Evolutionary conservation across 1,140 invertebrate species (phyloP).

Genomic region (roundworm (Caenorhabditis elegans)): DNA sequence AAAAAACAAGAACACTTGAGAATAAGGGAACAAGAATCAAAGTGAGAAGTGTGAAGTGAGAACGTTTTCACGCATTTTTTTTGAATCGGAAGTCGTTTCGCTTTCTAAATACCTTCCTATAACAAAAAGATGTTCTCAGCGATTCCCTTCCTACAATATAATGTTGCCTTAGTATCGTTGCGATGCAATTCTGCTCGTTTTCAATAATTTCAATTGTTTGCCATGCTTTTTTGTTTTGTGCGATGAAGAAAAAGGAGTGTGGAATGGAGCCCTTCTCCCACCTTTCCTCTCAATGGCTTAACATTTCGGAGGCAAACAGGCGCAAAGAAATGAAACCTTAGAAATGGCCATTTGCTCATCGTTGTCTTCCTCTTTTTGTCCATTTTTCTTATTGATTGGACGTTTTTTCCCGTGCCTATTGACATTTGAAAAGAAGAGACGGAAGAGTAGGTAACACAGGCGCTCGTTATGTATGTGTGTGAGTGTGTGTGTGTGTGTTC

Average conservation of each 20-base stretch:
- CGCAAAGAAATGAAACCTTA: slow-evolving; percentile 16
- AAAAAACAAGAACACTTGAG: neutral
- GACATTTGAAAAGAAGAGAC: neutral
- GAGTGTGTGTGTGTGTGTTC: too few species aligned
- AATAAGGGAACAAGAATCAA: too few species aligned
- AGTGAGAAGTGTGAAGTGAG: too few species aligned
- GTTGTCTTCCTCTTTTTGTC: neutral
- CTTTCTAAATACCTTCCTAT: too few species aligned
- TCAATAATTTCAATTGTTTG: slow-evolving; percentile 34
- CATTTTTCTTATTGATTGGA: slow-evolving; percentile 3
- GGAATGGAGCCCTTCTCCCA: neutral
- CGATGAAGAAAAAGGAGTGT: neutral
- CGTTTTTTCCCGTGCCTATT: slow-evolving; percentile 22
- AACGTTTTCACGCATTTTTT: too few species aligned
- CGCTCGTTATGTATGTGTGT: too few species aligned
- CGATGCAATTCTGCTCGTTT: slow-evolving; percentile 1
- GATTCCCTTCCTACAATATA: neutral
- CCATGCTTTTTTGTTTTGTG: slow-evolving; percentile 31
- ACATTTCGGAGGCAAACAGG: slow-evolving; percentile 30
- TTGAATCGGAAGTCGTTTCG: too few species aligned
- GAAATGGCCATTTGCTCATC: neutral
- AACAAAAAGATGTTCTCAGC: too few species aligned
- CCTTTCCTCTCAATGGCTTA: slow-evolving; percentile 2
- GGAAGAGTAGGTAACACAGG: neutral
- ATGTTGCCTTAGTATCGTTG: slow-evolving; percentile 25